Percentiles rank a stretch among this genome's conserved stretches.
Conservation (phyloP, 1,140 invertebrate genomes). For the Heliothis subflexa region DNA sequence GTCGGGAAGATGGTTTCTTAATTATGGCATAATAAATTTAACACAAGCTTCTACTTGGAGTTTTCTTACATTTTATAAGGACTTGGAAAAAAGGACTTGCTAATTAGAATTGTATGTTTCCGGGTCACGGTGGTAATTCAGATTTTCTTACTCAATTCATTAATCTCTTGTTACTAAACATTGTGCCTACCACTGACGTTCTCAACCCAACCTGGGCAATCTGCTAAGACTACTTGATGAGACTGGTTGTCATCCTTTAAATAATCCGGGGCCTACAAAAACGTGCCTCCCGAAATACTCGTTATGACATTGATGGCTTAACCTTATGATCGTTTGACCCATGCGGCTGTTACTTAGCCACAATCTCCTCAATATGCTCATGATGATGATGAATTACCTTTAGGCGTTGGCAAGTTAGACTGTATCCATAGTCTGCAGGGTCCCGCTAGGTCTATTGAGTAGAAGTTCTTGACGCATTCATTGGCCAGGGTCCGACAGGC, state of each 20-base stretch:
- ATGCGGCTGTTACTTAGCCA: no score
- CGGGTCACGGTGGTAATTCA: neutral
- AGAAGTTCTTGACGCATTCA: constrained; percentile 71
- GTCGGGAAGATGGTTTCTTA: neutral
- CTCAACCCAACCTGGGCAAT: no score
- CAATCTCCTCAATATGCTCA: neutral
- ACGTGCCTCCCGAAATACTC: no score
- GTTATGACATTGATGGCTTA: no score
- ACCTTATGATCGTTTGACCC: no score
- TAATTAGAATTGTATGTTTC: constrained; percentile 13
- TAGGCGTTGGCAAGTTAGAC: constrained; percentile 55
- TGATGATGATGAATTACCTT: constrained; percentile 53
- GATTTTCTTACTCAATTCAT: neutral
- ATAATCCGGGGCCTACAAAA: no score
- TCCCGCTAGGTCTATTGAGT: constrained; percentile 63
- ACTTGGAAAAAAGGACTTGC: neutral
- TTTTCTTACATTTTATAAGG: constrained; percentile 6
- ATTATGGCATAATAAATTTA: constrained; percentile 17
- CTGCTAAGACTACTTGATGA: no score
- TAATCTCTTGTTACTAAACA: neutral
- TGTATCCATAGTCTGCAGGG: constrained; percentile 75
- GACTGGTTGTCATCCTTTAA: no score
- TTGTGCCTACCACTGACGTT: no score
- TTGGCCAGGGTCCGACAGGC: constrained; percentile 67
- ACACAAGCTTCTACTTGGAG: neutral